phyloP scores from a whole-genome alignment of 2,797 vertebrate species.

The Clarias laeviceps region DNA sequence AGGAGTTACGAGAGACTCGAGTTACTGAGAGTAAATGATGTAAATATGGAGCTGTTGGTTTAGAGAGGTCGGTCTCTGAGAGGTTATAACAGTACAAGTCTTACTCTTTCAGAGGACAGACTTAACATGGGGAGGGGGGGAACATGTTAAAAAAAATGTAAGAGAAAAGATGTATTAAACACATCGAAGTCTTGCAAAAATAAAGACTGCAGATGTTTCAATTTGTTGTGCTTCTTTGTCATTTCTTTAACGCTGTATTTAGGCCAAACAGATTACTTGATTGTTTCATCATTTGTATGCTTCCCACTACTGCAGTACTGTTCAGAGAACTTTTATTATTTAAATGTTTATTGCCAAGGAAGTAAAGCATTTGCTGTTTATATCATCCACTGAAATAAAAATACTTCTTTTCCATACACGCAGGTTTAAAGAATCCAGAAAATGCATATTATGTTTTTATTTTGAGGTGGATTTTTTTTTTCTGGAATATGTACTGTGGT shows the following conservation, averaged over 20 bases:
- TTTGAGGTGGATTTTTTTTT: too few relatives aligned
- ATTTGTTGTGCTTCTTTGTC: constrained; percentile 33
- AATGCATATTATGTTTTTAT: too few relatives aligned
- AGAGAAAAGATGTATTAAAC: constrained; percentile 82
- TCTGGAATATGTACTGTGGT: too few relatives aligned
- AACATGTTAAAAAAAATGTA: constrained; percentile 78
- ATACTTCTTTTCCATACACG: not conserved
- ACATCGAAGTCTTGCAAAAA: constrained; percentile 82
- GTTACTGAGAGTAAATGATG: constrained; percentile 60
- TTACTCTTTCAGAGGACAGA: constrained; percentile 78
- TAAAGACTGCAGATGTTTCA: constrained; percentile 86
- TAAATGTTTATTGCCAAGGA: not conserved
- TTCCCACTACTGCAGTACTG: not conserved
- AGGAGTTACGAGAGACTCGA: constrained; percentile 56
- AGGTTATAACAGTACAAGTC: constrained; percentile 76
- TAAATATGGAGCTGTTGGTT: constrained; percentile 79
- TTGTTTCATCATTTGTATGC: not conserved
- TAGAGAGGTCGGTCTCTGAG: constrained; percentile 76
- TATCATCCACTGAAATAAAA: not conserved
- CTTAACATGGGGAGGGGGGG: constrained; percentile 69
- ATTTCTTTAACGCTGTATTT: constrained; percentile 14
- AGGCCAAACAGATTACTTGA: not conserved
- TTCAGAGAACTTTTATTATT: not conserved
- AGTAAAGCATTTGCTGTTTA: too few relatives aligned
- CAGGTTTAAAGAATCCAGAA: too few relatives aligned